These are phyloP conservation scores for Philypnodon macrostomus DNA, from an alignment of 2,797 vertebrate genomes.

Conservation along the genomic window DNA sequence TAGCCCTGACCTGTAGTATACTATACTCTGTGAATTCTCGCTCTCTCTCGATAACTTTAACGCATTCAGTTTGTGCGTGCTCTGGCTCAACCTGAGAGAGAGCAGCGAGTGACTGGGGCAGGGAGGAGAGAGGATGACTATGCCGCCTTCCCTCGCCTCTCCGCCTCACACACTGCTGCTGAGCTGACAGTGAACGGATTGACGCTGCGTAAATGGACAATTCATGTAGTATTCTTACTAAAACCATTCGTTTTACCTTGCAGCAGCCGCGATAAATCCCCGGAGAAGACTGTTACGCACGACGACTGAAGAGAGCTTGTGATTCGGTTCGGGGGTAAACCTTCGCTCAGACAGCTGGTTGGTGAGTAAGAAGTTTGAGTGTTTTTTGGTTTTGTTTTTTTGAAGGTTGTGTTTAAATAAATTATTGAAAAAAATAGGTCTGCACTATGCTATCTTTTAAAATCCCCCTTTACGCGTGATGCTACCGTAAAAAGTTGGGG, in stretches of 20 bases:
- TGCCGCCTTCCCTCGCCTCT: constrained; percentile 3
- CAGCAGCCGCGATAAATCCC: constrained; percentile 16
- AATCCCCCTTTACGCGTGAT: neutral
- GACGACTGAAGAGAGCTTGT: neutral
- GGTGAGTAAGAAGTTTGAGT: constrained; percentile 9
- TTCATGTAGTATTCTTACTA: constrained; percentile 31
- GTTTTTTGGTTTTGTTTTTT: no score
- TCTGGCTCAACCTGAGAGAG: constrained; percentile 4
- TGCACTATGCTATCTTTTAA: no score
- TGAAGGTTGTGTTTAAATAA: no score
- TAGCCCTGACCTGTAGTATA: no score
- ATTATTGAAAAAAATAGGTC: no score
- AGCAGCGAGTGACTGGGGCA: constrained; percentile 21
- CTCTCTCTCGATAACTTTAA: no score
- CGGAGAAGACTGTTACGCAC: neutral
- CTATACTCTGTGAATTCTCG: no score
- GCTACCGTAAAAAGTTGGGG: no score
- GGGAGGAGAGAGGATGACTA: constrained; percentile 32
- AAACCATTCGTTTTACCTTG: neutral
- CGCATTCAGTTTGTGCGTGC: neutral
- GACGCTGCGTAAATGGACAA: constrained; percentile 42
- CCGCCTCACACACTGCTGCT: constrained; percentile 13
- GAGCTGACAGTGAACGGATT: constrained; percentile 24
- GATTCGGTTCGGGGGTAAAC: constrained; percentile 2
- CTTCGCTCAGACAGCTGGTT: neutral